phyloP scores from a whole-genome alignment of 2,797 vertebrate genomes.

The Emydoidea blandingii region DNA sequence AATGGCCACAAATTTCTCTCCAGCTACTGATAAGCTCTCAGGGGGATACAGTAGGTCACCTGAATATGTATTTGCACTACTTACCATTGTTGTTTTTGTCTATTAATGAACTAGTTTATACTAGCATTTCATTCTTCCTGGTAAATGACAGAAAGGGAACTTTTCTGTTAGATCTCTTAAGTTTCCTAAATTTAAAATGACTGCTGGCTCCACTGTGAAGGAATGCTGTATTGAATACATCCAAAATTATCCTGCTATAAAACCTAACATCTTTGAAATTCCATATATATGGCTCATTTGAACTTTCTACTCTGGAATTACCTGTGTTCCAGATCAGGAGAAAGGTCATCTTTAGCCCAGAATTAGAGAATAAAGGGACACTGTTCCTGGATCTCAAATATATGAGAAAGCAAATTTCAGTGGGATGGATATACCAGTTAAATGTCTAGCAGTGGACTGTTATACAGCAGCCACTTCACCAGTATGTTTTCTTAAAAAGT shows the following conservation, averaged over 20 bases:
- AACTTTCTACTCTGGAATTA: fast-evolving
- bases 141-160: background rate
- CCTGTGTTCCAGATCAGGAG: background rate
- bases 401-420: background rate
- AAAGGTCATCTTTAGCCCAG: background rate
- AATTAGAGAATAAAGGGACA: background rate
- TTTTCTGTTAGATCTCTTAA: background rate
- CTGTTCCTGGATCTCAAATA: background rate
- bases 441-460: background rate
- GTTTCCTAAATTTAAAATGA: background rate
- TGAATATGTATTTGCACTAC: background rate
- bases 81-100: background rate
- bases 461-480: background rate
- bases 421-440: background rate
- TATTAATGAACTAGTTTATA: background rate
- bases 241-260: background rate
- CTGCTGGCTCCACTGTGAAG: background rate
- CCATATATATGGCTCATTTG: background rate
- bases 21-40: background rate
- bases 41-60: background rate
- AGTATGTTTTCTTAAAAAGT: background rate
- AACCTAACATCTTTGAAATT: background rate
- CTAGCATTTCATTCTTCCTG: background rate
- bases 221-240: background rate
- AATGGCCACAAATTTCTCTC: background rate